Evolutionary conservation across 2,113 vertebrate genomes (phyloP).

Genomic region (Pangasianodon hypophthalmus): DNA sequence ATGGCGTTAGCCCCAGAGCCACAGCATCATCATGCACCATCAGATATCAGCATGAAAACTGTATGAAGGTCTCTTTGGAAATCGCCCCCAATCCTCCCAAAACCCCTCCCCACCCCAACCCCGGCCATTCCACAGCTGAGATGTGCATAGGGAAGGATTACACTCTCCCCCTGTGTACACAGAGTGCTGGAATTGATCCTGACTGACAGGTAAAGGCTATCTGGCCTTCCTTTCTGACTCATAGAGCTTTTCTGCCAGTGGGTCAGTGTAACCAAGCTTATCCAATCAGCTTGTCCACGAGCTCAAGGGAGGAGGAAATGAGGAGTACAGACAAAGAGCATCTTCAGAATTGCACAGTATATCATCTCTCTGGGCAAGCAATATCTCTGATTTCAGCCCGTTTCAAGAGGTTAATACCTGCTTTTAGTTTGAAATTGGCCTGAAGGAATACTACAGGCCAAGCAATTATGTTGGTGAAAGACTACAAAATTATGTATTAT

Average conservation of each 20-base stretch:
- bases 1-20: slow-evolving; percentile 15
- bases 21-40: slow-evolving; percentile 6
- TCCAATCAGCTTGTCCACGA: slow-evolving; percentile 17
- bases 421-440: not conserved
- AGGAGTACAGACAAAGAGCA: not conserved
- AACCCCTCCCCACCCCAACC: not conserved
- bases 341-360: not conserved
- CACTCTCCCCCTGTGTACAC: not conserved
- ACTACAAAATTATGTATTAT: not conserved
- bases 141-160: slow-evolving; percentile 20
- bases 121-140: slow-evolving; percentile 2
- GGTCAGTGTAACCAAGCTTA: slow-evolving; percentile 22
- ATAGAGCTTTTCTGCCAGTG: not conserved
- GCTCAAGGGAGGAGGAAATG: slow-evolving; percentile 26
- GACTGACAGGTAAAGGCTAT: slow-evolving; percentile 29
- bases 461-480: not conserved
- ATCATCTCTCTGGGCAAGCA: not conserved
- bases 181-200: slow-evolving; percentile 30
- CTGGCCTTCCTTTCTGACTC: slow-evolving; percentile 2
- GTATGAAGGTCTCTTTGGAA: slow-evolving; percentile 4
- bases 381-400: not conserved
- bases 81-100: not conserved
- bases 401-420: not conserved
- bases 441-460: not conserved
- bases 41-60: slow-evolving; percentile 36